Evolutionary conservation across 2,888 invertebrate species (phyloP), one percentile per base, ranked within the genome.

Genomic region (Lepidochitona cinerea): DNA sequence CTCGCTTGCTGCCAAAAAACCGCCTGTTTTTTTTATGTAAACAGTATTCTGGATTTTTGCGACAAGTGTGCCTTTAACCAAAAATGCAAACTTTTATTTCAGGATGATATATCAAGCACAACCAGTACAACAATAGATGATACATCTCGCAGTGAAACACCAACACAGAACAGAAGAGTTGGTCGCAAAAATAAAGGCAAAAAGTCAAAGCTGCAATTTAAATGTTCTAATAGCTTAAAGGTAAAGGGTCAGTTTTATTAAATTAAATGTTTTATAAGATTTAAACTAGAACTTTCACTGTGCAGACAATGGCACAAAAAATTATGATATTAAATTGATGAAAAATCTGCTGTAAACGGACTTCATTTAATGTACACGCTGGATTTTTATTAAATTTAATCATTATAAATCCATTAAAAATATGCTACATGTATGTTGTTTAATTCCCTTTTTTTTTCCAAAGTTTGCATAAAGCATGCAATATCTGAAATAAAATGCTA

Each of bases 41-140:
- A n/a, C n/a, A n/a, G n/a, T n/a, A n/a, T n/a, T n/a, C n/a, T n/a
- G n/a, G n/a, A n/a, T n/a, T n/a, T n/a, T n/a, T n/a, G n/a, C n/a
- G n/a, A n/a, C n/a, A n/a, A 14, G 9, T 14, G 23, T 18, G n/a
- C 23, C n/a, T 9, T 23, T 65, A 23, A 65, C 32, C 5, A 12
- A 36, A 64, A 23, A 54, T 64, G 14, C 18, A 32, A 68, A 12
- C 35, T 52, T 33, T 70, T 41, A 52, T 79, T 73, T 23, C 78
- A 93, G 93, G 93, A 96, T 90, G 96, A 96, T 88, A 94, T 95
- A 69, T 95, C 94, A 4, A 96, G 96, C 88, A 94, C 95, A 72
- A 94, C 94, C 75, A 96, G 96, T 88, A 94, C 94, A 33, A 95
- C 95, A 29, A 95, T 95, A 35, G 95, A 95, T 86, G 95, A 94